These are phyloP conservation scores for Hemichromis elongatus DNA, from an alignment of 2,113 vertebrate species.

Conservation along the genomic window DNA sequence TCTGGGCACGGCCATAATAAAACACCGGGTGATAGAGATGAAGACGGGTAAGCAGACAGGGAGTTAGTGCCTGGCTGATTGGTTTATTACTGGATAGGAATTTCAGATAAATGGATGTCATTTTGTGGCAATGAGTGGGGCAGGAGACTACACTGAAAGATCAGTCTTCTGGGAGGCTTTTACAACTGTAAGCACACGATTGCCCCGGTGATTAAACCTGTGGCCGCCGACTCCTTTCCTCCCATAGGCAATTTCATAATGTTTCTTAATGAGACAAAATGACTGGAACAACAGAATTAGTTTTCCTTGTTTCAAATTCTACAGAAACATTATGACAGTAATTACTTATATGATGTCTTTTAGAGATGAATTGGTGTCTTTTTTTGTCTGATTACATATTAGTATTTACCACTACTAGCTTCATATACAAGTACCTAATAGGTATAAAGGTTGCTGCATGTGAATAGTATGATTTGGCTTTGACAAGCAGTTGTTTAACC, in stretches of 20 bases:
- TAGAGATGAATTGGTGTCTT: background rate
- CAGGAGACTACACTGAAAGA: constrained; percentile 12
- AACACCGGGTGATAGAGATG: background rate
- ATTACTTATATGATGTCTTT: background rate
- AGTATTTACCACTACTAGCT: background rate
- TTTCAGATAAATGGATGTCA: constrained; percentile 27
- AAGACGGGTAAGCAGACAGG: background rate
- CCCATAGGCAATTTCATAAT: background rate
- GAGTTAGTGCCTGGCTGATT: background rate
- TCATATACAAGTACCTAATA: background rate
- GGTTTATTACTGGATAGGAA: constrained; percentile 21
- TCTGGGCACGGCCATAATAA: constrained; percentile 2
- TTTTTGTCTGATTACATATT: background rate
- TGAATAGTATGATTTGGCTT: background rate
- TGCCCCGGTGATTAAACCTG: background rate
- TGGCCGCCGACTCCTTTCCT: background rate
- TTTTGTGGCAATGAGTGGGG: background rate
- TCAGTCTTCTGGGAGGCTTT: background rate
- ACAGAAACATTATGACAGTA: background rate
- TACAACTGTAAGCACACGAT: background rate
- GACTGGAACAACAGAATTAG: background rate
- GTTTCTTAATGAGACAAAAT: background rate
- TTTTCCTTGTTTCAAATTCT: background rate
- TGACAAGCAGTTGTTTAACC: background rate
- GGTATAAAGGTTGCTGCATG: background rate